Percentiles rank a stretch among this genome's conserved stretches.
Evolutionary conservation across 1,140 invertebrate genomes (phyloP).

Genomic region (Chironomus striatipennis): DNA sequence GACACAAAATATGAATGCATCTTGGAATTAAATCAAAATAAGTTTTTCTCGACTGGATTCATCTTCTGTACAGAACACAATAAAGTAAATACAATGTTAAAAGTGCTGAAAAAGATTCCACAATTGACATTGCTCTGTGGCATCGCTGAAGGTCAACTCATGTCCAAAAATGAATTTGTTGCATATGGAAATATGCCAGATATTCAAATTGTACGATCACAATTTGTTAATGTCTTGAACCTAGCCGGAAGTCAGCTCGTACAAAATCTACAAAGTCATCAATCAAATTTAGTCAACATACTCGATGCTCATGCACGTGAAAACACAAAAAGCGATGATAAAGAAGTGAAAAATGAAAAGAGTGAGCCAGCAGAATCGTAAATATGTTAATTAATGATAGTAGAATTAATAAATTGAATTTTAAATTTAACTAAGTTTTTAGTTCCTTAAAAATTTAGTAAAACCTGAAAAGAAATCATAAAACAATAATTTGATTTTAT

Average conservation of each 20-base stretch:
- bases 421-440: not conserved
- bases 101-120: slow-evolving; percentile 51
- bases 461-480: not conserved
- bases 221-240: slow-evolving; percentile 54
- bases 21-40: slow-evolving; percentile 37
- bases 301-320: slow-evolving; percentile 49
- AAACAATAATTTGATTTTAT: not conserved
- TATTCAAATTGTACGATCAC: slow-evolving; percentile 48
- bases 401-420: not conserved
- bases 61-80: slow-evolving; percentile 55
- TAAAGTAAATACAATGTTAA: slow-evolving; percentile 46
- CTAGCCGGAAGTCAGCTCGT: slow-evolving; percentile 52
- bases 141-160: slow-evolving; percentile 54
- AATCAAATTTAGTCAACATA: slow-evolving; percentile 53
- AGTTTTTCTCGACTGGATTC: slow-evolving; percentile 46
- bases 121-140: slow-evolving; percentile 57
- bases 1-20: slow-evolving; percentile 52
- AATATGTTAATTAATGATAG: not conserved
- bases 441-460: not conserved
- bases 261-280: slow-evolving; percentile 56
- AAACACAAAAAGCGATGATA: slow-evolving; percentile 34
- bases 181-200: slow-evolving; percentile 52
- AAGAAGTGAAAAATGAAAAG: slow-evolving; percentile 12
- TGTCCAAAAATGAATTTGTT: slow-evolving; percentile 55
- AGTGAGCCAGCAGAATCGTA: not conserved